A percentile compares a stretch with the other conserved stretches of the same genome.
phyloP scores from a whole-genome alignment of 2,797 vertebrate genomes.

The Gambelia wislizenii region DNA sequence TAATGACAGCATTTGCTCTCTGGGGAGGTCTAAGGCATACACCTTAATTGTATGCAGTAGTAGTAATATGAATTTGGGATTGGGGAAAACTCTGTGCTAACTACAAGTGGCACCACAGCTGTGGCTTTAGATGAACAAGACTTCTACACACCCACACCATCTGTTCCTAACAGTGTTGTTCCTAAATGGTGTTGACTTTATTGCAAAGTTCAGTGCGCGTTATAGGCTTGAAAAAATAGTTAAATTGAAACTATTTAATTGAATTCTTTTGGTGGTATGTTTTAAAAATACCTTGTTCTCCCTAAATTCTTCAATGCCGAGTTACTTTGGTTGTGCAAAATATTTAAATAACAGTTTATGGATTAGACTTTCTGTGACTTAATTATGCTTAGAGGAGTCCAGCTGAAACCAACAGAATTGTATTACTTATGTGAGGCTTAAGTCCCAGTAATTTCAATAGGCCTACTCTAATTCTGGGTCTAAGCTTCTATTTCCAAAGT shows the following conservation, averaged over 20 bases:
- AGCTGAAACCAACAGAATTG: background rate
- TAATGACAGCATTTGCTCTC: background rate
- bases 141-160: too few species aligned
- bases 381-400: background rate
- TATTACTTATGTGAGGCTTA: background rate
- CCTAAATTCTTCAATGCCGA: background rate
- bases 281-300: background rate
- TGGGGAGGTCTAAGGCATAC: background rate
- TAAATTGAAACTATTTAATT: background rate
- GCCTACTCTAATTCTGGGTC: background rate
- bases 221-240: background rate
- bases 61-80: background rate
- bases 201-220: background rate
- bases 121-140: background rate
- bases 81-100: background rate
- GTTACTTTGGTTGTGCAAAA: background rate
- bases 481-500: background rate
- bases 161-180: background rate
- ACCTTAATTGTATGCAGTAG: background rate
- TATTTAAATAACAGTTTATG: constrained; percentile 7
- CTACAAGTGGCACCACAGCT: background rate
- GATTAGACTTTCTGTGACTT: background rate
- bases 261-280: background rate
- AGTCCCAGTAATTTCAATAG: background rate
- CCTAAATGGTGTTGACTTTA: background rate